Conservation (phyloP, 2,113 vertebrate genomes). For the Rhinichthys klamathensis region DNA sequence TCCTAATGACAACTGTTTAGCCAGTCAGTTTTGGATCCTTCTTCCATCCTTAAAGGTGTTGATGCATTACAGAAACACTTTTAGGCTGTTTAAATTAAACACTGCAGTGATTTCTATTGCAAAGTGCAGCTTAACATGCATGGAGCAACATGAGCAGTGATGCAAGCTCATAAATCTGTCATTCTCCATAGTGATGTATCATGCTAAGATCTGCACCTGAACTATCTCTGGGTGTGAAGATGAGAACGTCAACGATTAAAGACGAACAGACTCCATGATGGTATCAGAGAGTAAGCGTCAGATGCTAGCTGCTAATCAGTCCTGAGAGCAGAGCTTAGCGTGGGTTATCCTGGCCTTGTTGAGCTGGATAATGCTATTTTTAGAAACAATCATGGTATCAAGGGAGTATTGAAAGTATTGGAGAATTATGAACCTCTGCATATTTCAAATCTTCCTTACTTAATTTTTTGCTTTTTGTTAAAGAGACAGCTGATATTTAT, state of each 20-base stretch:
- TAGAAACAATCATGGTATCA: constrained; percentile 16
- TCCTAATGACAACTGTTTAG: not conserved
- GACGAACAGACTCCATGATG: not conserved
- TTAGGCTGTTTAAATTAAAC: not conserved
- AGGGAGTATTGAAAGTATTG: not conserved
- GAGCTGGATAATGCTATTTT: constrained; percentile 22
- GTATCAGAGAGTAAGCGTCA: constrained; percentile 39
- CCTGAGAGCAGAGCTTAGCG: constrained; percentile 21
- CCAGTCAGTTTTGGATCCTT: not conserved
- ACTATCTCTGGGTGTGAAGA: not conserved
- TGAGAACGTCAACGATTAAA: not conserved
- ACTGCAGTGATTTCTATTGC: not conserved
- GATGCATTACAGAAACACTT: not conserved
- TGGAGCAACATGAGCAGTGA: not conserved
- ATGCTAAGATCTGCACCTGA: not conserved
- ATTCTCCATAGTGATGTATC: not conserved
- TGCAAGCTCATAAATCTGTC: not conserved
- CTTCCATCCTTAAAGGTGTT: not conserved
- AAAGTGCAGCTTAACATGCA: not conserved
- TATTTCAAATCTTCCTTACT: not conserved
- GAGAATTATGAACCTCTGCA: not conserved
- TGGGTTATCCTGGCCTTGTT: constrained; percentile 11
- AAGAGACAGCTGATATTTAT: not conserved
- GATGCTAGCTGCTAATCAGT: constrained; percentile 40
- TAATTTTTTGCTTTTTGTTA: not conserved